A percentile compares a stretch with the other conserved stretches of the same genome.
These are phyloP conservation scores for Eumacrocentrus americanus DNA, from an alignment of 2,888 invertebrate species.

Conservation along the genomic window DNA sequence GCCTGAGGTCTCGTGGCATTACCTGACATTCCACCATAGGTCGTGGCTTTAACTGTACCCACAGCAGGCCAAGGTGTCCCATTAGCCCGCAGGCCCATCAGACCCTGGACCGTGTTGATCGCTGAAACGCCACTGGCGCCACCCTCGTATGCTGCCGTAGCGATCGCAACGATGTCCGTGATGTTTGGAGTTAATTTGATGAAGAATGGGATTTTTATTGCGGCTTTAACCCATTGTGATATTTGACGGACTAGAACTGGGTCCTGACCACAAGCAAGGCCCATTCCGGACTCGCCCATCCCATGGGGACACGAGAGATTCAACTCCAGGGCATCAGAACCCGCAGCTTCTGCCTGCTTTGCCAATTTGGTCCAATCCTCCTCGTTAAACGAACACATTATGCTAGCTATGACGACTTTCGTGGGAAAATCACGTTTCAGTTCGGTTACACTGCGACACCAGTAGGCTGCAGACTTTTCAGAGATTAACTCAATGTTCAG, in stretches of 20 bases:
- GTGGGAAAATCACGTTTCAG: constrained; percentile 90
- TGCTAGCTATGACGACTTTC: constrained; percentile 90
- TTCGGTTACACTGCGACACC: constrained; percentile 87
- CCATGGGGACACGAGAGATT: constrained; percentile 99
- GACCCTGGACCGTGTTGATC: constrained; percentile 95
- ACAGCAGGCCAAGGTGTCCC: constrained; percentile 92
- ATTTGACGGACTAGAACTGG: constrained; percentile 87
- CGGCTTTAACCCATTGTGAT: constrained; percentile 85
- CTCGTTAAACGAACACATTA: constrained; percentile 90
- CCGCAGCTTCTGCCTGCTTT: constrained; percentile 76
- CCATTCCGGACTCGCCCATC: constrained; percentile 99
- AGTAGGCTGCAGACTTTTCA: constrained; percentile 93
- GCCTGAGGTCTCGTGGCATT: constrained; percentile 96
- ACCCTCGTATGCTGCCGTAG: constrained; percentile 86
- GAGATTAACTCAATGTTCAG: constrained; percentile 98
- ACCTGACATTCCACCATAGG: constrained; percentile 92
- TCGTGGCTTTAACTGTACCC: constrained; percentile 80
- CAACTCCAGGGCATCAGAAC: constrained; percentile 93
- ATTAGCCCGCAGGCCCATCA: constrained; percentile 85
- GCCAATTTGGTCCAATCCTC: constrained; percentile 89
- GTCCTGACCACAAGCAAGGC: constrained; percentile 96
- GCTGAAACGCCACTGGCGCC: constrained; percentile 95
- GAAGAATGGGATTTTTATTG: constrained; percentile 93
- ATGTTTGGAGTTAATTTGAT: constrained; percentile 98
- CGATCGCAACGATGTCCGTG: constrained; percentile 89